These are phyloP conservation scores for Rhinella marina DNA, from an alignment of 2,797 vertebrate species.

Conservation along the genomic window DNA sequence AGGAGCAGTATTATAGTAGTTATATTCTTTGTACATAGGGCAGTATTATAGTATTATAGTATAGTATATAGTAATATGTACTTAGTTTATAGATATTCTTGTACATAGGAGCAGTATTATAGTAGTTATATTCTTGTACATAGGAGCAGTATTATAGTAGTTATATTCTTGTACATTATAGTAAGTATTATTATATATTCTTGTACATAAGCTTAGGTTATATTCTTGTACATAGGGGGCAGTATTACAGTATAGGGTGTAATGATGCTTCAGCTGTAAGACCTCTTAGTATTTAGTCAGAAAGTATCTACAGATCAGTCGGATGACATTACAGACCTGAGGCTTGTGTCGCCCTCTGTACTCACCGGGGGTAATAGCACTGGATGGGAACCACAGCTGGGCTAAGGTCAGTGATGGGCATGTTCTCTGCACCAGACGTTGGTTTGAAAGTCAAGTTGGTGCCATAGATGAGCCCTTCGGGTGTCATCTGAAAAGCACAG, in stretches of 20 bases:
- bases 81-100: too few species aligned
- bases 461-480: constrained; percentile 44
- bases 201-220: not conserved
- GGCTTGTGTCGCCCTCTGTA: not conserved
- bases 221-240: constrained; percentile 3
- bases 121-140: not conserved
- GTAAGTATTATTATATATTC: constrained; percentile 17
- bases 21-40: constrained; percentile 1
- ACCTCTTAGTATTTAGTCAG: too few species aligned
- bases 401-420: constrained; percentile 4
- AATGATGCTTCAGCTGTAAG: too few species aligned
- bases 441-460: constrained; percentile 25
- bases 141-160: not conserved
- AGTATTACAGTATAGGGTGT: not conserved
- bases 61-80: too few species aligned
- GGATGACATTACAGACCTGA: not conserved
- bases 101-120: not conserved
- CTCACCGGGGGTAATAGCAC: constrained; percentile 42
- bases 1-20: too few species aligned
- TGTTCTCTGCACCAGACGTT: constrained; percentile 8
- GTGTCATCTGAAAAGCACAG: constrained; percentile 24
- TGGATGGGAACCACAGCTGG: not conserved
- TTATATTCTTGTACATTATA: constrained; percentile 8
- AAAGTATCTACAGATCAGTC: too few species aligned
- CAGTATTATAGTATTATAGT: not conserved